Evolutionary conservation across 2,113 vertebrate species (phyloP).

Genomic region (Cyprinodon variegatus): DNA sequence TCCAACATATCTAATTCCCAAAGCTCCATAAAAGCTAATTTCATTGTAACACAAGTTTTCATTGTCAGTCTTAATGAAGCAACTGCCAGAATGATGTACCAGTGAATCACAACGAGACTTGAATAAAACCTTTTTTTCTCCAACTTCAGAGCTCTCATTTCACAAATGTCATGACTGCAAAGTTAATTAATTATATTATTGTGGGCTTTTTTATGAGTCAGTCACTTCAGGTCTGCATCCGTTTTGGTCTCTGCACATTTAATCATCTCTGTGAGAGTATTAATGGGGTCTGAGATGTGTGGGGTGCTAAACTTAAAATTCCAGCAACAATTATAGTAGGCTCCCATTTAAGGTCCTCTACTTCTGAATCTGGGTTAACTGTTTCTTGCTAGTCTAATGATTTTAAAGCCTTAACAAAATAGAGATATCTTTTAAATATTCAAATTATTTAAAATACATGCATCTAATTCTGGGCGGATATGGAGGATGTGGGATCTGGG

Average conservation of each 20-base stretch:
- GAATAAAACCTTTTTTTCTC: slow-evolving; percentile 29
- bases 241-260: slow-evolving; percentile 59
- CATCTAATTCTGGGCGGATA: not conserved
- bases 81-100: slow-evolving; percentile 45
- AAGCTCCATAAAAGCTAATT: not conserved
- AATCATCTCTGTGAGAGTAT: slow-evolving; percentile 60
- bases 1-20: slow-evolving; percentile 4
- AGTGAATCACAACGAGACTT: slow-evolving; percentile 34
- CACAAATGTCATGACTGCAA: slow-evolving; percentile 33
- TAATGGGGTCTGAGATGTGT: slow-evolving; percentile 52
- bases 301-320: slow-evolving; percentile 22
- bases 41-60: slow-evolving; percentile 21
- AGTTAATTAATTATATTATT: slow-evolving; percentile 64
- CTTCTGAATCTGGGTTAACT: slow-evolving; percentile 26
- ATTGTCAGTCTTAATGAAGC: slow-evolving; percentile 22
- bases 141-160: slow-evolving; percentile 28
- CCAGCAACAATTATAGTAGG: slow-evolving; percentile 13
- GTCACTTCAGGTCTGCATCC: slow-evolving; percentile 46
- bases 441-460: not conserved
- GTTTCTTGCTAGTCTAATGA: not conserved
- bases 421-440: slow-evolving; percentile 9
- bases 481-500: not conserved
- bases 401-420: slow-evolving; percentile 33
- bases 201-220: slow-evolving; percentile 60
- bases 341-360: slow-evolving; percentile 43